Evolutionary conservation across 1,140 invertebrate species (phyloP), one percentile per base, ranked within the genome.

Genomic region (Drosophila fuyamai): DNA sequence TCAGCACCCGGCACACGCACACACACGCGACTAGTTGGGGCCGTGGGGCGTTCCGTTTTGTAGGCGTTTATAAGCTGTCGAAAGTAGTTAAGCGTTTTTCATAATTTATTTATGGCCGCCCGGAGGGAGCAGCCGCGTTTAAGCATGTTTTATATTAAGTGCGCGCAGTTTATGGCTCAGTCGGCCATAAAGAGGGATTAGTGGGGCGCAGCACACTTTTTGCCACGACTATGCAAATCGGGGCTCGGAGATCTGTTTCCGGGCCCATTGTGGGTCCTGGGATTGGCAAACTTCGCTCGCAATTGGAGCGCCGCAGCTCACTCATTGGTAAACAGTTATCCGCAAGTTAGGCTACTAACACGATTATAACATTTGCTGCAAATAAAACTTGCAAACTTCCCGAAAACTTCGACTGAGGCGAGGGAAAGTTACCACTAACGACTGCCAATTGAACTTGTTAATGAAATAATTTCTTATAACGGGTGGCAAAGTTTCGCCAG

Each of bases 51-150:
- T 63, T 56, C 59, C 83, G 80, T 80, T 88, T 80, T 67, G 83
- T 86, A 86, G 83, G 83, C 83, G 83, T 82, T 88, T 90, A 89
- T 89, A 89, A 90, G 84, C 84, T 89, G 84, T 89, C 84, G 84
- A 89, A 89, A 89, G 84, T 90, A 84, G 84, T 89, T 89, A 89
- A 89, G 84, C 84, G 85, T 90, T 89, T 90, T 89, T 89, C 84
- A 89, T 89, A 89, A 89, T 89, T 90, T 89, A 89, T 89, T 89
- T 89, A 89, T 89, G 84, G 56, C 54, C 62, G 62, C 60, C 50
- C 79, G 70, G 51, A 48, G 43, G 38, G 63, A 72, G 73, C 66
- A 75, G 68, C 68, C 47, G 70, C 84, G 70, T 84, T 81, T 84
- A 89, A 89, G 76, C 81, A 72, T 89, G 85, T 89, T 89, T 89